Evolutionary conservation across 2,888 invertebrate genomes (phyloP).

Genomic region (Mesorhabditis sp.): DNA sequence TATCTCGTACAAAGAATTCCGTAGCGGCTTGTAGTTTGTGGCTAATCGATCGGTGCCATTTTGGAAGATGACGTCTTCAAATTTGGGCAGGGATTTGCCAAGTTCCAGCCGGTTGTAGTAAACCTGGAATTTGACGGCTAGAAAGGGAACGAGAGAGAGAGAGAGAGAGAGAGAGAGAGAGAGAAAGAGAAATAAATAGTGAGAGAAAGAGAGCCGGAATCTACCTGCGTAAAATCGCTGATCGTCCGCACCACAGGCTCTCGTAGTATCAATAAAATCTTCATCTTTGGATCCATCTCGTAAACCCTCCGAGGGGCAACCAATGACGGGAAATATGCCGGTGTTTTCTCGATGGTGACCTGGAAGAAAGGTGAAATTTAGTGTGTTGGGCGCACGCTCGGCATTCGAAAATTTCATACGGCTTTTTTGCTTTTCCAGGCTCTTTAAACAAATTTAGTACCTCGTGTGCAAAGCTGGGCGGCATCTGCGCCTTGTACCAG

Average conservation of each 20-base stretch:
- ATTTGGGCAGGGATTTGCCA: conserved; percentile 55
- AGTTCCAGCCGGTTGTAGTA: conserved; percentile 49
- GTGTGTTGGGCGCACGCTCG: too few species aligned
- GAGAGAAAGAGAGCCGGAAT: too few species aligned
- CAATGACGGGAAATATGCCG: conserved; percentile 91
- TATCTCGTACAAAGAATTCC: not conserved
- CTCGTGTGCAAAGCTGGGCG: conserved; percentile 26
- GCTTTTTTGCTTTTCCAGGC: not conserved
- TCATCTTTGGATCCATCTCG: conserved; percentile 87
- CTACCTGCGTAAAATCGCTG: conserved; percentile 54
- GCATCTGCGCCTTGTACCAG: conserved; percentile 71
- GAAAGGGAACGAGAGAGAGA: too few species aligned
- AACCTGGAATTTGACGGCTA: conserved; percentile 33
- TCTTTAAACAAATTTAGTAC: conserved; percentile 14
- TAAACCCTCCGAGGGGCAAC: conserved; percentile 88
- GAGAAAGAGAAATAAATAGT: too few species aligned
- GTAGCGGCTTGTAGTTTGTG: not conserved
- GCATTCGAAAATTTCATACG: not conserved
- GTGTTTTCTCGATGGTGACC: conserved; percentile 77
- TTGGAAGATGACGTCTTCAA: conserved; percentile 60
- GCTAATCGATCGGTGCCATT: not conserved
- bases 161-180: not conserved
- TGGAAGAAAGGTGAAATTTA: conserved; percentile 16
- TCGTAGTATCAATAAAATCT: conserved; percentile 84
- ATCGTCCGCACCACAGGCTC: conserved; percentile 86